Evolutionary conservation across 2,888 invertebrate genomes (phyloP).

Genomic region (Leptinotarsa tumamoca): DNA sequence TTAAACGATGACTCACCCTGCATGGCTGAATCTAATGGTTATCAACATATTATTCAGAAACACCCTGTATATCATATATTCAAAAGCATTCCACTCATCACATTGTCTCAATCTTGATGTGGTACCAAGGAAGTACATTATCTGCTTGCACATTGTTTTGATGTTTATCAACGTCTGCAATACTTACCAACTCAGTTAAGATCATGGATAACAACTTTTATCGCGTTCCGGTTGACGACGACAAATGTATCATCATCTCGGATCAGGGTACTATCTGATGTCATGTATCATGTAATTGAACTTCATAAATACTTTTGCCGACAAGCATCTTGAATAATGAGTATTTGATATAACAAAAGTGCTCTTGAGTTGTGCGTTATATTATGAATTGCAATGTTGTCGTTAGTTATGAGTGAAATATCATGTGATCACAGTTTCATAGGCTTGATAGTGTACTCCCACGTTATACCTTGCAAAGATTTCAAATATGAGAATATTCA

Average conservation of each 20-base stretch:
- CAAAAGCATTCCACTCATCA: not conserved
- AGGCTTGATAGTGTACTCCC: no score
- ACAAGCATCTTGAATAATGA: slow-evolving; percentile 15
- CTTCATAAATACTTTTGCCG: slow-evolving; percentile 18
- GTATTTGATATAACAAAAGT: not conserved
- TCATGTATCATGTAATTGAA: slow-evolving; percentile 15
- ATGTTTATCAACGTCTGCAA: slow-evolving; percentile 4
- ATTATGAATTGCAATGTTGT: not conserved
- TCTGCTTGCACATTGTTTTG: not conserved
- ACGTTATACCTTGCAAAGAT: no score
- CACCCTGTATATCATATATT: not conserved
- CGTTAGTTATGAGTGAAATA: no score
- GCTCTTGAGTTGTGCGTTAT: not conserved
- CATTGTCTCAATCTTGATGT: not conserved
- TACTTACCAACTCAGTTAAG: not conserved
- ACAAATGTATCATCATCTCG: slow-evolving; percentile 13
- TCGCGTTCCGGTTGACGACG: slow-evolving; percentile 10
- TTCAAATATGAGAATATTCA: no score
- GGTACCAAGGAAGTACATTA: not conserved
- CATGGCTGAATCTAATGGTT: no score
- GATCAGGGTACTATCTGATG: slow-evolving; percentile 15
- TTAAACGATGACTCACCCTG: no score
- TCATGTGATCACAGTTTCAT: no score
- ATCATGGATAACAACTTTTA: slow-evolving; percentile 13
- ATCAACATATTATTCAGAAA: no score